Evolutionary conservation across 2,888 invertebrate genomes (phyloP).

Genomic region (Pterostichus madidus): DNA sequence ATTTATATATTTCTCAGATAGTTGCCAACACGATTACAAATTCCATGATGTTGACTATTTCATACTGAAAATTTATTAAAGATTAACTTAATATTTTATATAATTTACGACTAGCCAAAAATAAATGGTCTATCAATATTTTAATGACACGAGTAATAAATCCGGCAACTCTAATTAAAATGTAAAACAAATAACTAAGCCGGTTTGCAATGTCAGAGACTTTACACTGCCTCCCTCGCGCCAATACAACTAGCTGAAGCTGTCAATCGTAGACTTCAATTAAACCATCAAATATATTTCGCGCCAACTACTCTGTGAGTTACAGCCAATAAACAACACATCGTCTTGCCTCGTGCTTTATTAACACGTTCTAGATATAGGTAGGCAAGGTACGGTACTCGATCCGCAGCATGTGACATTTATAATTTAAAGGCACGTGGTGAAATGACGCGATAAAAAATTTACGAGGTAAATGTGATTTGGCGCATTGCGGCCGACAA

Average conservation of each 20-base stretch:
- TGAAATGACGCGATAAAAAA: conserved; percentile 64
- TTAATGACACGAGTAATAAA: background rate
- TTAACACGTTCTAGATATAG: conserved; percentile 7
- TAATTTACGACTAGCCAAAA: conserved; percentile 20
- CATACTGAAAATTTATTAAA: no score
- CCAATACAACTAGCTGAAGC: background rate
- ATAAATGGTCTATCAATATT: background rate
- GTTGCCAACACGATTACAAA: conserved; percentile 45
- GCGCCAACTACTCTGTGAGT: conserved; percentile 39
- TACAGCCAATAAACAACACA: conserved; percentile 55
- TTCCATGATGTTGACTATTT: conserved; percentile 6
- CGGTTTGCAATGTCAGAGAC: background rate
- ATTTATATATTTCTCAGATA: conserved; percentile 30
- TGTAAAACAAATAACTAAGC: background rate
- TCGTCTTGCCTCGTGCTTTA: conserved; percentile 26
- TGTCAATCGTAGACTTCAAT: conserved; percentile 57
- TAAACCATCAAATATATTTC: conserved; percentile 50
- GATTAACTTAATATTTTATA: background rate
- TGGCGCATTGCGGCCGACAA: conserved; percentile 61
- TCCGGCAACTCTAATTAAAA: background rate
- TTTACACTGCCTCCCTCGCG: background rate
- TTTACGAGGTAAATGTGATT: conserved; percentile 59
- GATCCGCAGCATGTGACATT: conserved; percentile 58
- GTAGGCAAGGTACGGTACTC: conserved; percentile 1
- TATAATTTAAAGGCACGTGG: conserved; percentile 63